Percentiles rank a stretch among this genome's conserved stretches.
Conservation (phyloP, 2,888 invertebrate genomes). For the Chrysotoxum bicinctum region DNA sequence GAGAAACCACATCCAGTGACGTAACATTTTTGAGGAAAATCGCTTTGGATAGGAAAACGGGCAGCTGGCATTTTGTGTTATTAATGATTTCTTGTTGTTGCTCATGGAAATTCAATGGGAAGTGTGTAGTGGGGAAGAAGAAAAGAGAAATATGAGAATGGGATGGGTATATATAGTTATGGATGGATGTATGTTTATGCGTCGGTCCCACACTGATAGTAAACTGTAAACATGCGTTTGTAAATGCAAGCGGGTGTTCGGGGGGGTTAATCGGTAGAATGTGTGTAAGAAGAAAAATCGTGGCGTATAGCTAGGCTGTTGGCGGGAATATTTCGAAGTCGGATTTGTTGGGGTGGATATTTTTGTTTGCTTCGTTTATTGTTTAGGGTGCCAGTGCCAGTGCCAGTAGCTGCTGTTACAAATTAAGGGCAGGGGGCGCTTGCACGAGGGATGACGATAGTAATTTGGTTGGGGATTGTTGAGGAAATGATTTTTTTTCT, state of each 20-base stretch:
- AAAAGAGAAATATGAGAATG: conserved; percentile 50
- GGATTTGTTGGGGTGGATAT: conserved; percentile 20
- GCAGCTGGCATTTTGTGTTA: conserved; percentile 54
- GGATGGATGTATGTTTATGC: conserved; percentile 45
- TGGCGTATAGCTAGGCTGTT: conserved; percentile 38
- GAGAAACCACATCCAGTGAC: conserved; percentile 65
- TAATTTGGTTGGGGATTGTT: conserved; percentile 35
- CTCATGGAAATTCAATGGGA: not conserved
- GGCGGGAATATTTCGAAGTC: conserved; percentile 57
- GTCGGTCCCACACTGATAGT: conserved; percentile 55
- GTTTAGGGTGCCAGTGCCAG: conserved; percentile 12
- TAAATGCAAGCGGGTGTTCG: conserved; percentile 7
- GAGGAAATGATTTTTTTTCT: conserved; percentile 11
- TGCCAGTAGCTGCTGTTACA: conserved; percentile 5
- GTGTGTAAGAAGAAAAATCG: conserved; percentile 2
- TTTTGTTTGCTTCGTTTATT: not conserved
- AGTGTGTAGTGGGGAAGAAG: not conserved
- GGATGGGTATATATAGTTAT: conserved; percentile 14
- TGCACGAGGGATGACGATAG: conserved; percentile 17
- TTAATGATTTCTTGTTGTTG: conserved; percentile 25
- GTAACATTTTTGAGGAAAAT: conserved; percentile 63
- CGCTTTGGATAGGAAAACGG: conserved; percentile 54
- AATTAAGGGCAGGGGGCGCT: conserved; percentile 4
- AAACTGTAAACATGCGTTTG: conserved; percentile 54
- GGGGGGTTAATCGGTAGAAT: not conserved